phyloP scores from a whole-genome alignment of 2,888 invertebrate genomes.

The Phortica okadai region DNA sequence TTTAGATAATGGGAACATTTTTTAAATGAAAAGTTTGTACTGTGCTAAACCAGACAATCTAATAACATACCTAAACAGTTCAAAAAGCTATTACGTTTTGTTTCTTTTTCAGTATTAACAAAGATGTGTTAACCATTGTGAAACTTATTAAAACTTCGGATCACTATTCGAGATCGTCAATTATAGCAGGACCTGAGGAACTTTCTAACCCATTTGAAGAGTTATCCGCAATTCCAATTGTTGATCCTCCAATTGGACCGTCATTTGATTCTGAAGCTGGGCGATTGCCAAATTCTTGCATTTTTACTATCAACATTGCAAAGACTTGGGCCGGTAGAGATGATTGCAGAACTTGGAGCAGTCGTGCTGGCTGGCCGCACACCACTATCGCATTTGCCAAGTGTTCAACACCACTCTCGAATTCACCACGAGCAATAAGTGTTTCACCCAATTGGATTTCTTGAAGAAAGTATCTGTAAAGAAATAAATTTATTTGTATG shows the following conservation, averaged over 20 bases:
- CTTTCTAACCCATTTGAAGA: constrained; percentile 61
- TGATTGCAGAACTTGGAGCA: constrained; percentile 84
- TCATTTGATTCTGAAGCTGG: constrained; percentile 65
- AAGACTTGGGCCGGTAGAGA: constrained; percentile 97
- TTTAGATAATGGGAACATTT: constrained; percentile 43
- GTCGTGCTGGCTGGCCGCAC: constrained; percentile 86
- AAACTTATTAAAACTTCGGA: neutral
- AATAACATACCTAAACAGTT: neutral
- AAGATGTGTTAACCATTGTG: neutral
- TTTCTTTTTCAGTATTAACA: neutral
- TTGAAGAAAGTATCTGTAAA: constrained; percentile 78
- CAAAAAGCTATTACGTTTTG: too few species aligned
- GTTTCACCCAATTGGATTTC: constrained; percentile 97
- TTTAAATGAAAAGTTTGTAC: constrained; percentile 46
- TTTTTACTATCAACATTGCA: constrained; percentile 88
- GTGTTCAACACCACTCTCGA: constrained; percentile 95
- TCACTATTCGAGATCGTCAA: constrained; percentile 74
- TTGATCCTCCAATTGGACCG: constrained; percentile 58
- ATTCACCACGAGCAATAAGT: constrained; percentile 88
- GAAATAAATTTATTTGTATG: neutral
- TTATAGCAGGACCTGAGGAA: constrained; percentile 58
- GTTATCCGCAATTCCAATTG: constrained; percentile 55
- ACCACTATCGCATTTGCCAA: constrained; percentile 98
- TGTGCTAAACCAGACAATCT: constrained; percentile 38
- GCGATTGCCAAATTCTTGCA: constrained; percentile 75